Evolutionary conservation across 1,140 invertebrate genomes (phyloP), one percentile per base, ranked within the genome.

Genomic region (Kradibia gibbosae): DNA sequence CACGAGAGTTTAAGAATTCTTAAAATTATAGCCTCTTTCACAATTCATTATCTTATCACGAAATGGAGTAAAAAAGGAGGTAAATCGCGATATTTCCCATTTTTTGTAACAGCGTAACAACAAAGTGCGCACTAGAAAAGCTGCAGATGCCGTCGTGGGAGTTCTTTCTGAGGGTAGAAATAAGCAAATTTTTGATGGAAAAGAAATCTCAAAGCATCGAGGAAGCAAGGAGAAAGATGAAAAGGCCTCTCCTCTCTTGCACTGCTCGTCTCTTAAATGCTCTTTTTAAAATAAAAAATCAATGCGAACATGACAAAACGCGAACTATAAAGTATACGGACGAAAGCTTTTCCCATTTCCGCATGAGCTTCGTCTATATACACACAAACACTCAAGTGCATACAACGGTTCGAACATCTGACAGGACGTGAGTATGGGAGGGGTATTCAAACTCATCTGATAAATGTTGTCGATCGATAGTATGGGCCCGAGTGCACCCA

Each of bases 231-330:
- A n/a, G 75, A 65, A 15, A 45, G 28, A 62, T 72, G 77, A 67
- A 36, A 20, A 10, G 78, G 17, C 36, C 34, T 39, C 31, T 36
- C 5, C 65, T 50, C 13, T n/a, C n/a, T n/a, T n/a, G n/a, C 71
- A 78, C 77, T 67, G 22, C 36, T 72, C n/a, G 36, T 62, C 28
- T 62, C 50, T 72, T 72, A 60, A 72, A 72, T 31, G 36, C 15
- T 78, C 31, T 70, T 57, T 31, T 71, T 73, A 48, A 72, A 72
- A 71, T 71, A 79, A 79, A 72, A 74, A 80, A 80, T 80, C 78
- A 80, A 80, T 74, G 78, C 55, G 78, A 74, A 80, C 71, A 57
- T 80, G 78, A 73, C 78, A 60, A 74, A 67, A 60, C 55, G 65
- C 31, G 57, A 17, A 55, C 50, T 65, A 45, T 11, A 74, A 53